phyloP scores from a whole-genome alignment of 23 tunicate species.

The Diplosoma virens region DNA sequence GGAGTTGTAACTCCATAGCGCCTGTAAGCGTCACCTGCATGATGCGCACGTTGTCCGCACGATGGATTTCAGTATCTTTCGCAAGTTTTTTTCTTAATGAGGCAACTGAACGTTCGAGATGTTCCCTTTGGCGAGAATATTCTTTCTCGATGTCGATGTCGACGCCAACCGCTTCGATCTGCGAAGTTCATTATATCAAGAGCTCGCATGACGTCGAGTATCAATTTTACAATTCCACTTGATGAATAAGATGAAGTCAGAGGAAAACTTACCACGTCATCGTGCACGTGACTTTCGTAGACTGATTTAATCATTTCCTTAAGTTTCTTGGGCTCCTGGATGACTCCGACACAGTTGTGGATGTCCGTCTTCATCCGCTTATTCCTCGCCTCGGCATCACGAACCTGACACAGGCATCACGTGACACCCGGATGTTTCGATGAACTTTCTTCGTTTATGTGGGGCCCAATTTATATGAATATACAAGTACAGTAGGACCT shows the following conservation, averaged over 20 bases:
- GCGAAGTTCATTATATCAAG: too few relatives aligned
- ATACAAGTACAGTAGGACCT: too few relatives aligned
- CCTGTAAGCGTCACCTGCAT: constrained; percentile 67
- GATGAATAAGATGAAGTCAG: too few relatives aligned
- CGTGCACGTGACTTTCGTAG: constrained; percentile 84
- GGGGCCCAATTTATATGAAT: too few relatives aligned
- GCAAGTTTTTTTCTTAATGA: constrained; percentile 89
- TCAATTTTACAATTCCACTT: too few relatives aligned
- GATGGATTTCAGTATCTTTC: constrained; percentile 92
- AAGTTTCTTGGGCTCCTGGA: constrained; percentile 95
- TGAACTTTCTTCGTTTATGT: background rate
- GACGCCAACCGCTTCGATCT: constrained; percentile 74
- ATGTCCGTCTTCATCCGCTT: constrained; percentile 91
- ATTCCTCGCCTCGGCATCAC: constrained; percentile 84
- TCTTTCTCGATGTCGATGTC: constrained; percentile 94
- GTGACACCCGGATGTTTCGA: too few relatives aligned
- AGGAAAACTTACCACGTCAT: constrained; percentile 84
- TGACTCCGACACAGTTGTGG: constrained; percentile 91
- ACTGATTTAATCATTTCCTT: constrained; percentile 81
- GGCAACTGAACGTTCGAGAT: constrained; percentile 89
- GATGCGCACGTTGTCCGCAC: constrained; percentile 93
- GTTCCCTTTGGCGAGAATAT: constrained; percentile 94
- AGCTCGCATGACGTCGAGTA: too few relatives aligned
- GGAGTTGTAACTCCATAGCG: background rate
- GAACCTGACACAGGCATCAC: constrained; percentile 59